phyloP scores from a whole-genome alignment of 2,888 invertebrate genomes.

The Imbricaverruca yamaguchii region DNA sequence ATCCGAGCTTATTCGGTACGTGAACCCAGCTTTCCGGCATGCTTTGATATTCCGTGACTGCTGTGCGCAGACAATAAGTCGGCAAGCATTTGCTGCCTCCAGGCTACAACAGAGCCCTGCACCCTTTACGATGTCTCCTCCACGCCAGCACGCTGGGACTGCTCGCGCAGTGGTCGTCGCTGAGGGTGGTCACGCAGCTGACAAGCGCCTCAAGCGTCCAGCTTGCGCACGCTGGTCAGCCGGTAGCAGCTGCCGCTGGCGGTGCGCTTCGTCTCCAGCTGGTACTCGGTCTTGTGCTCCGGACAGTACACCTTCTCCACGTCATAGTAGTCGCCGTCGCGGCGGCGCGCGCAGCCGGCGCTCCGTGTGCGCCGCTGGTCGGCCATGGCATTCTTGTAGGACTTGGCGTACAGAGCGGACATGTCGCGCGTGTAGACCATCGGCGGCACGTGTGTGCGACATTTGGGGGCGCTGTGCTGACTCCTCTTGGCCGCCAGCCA shows the following conservation, averaged over 20 bases:
- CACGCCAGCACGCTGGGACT: too few relatives aligned
- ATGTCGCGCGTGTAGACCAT: background rate
- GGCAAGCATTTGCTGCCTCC: too few relatives aligned
- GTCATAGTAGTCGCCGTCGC: background rate
- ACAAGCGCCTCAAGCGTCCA: background rate
- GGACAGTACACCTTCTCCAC: slow-evolving; percentile 9
- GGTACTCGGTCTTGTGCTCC: slow-evolving; percentile 16
- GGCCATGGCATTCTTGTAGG: background rate
- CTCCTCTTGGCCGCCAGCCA: background rate
- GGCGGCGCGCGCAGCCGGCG: background rate
- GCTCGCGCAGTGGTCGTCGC: too few relatives aligned
- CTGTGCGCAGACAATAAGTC: too few relatives aligned
- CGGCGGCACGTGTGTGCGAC: background rate
- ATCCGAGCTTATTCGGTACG: too few relatives aligned
- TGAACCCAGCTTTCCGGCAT: too few relatives aligned
- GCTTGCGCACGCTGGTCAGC: slow-evolving; percentile 1
- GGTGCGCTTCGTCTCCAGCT: slow-evolving; percentile 1
- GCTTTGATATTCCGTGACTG: too few relatives aligned
- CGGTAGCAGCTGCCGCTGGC: slow-evolving; percentile 4
- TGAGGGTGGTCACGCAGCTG: too few relatives aligned
- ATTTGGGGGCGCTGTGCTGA: background rate
- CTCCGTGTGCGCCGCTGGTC: background rate
- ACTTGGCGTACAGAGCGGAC: background rate
- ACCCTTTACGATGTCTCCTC: too few relatives aligned
- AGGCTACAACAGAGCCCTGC: too few relatives aligned